Evolutionary conservation across 2,888 invertebrate genomes (phyloP), one percentile per base, ranked within the genome.

Genomic region (Bugulina stolonifera): DNA sequence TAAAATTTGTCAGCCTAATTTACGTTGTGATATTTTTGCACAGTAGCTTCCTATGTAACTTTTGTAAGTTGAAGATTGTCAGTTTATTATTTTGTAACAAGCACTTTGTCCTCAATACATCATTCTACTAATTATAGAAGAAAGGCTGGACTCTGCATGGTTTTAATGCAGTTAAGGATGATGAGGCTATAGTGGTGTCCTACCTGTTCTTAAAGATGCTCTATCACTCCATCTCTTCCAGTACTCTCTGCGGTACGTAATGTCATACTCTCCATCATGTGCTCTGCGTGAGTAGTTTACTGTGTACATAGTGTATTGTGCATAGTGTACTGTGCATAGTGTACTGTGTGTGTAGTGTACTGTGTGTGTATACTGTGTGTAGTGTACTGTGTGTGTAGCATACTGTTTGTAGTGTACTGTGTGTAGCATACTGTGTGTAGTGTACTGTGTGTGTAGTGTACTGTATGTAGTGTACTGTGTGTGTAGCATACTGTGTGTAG

Each of bases 141-240:
- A 69, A 73, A 29, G 78, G 79, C 1, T 80, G 80, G 80, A 78
- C 77, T 71, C 78, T 78, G 73, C 64, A 64, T 64, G 32, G 32
- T 25, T 75, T 79, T 14, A 74, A 75, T 22, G 78, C 78, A 35
- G 76, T 76, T 25, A 72, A 75, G 18, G 64, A 69, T 5, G 58
- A 73, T 0, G 76, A 76, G 73, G 79, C 79, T 0, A 76, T 75
- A 1, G 64, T 76, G 34, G 75, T 80, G 32, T 76, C 78, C 3
- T 75, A 73, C 1, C 71, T 78, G 14, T 80, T 78, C 71, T 74
- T 75, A 64, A 76, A 77, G 72, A 78, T 80, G 72, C 74, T 80
- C 25, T 80, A 77, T 74, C 79, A 78, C 72, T 80, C 80, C 35
- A 78, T 79, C 14, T 80, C 80, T 69, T 79, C 79, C 25, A 79